Conservation (phyloP, 2,888 invertebrate genomes). For the Neoscelio sp. region DNA sequence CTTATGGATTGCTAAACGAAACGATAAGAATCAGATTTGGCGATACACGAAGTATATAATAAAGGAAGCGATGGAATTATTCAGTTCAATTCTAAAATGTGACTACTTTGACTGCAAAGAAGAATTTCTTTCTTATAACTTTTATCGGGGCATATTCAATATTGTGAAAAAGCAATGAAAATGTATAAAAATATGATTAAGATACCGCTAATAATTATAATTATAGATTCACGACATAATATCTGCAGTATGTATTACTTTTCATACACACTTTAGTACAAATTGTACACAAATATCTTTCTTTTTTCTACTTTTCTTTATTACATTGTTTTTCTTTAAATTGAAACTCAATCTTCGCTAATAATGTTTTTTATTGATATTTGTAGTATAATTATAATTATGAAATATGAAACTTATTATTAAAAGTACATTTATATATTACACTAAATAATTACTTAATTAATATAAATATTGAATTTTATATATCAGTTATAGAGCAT, state of each 20-base stretch:
- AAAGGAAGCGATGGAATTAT: slow-evolving; percentile 44
- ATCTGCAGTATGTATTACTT: too few relatives aligned
- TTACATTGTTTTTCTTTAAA: too few relatives aligned
- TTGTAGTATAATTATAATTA: too few relatives aligned
- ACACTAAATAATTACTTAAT: neutral
- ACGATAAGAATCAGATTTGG: slow-evolving; percentile 65
- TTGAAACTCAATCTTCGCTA: too few relatives aligned
- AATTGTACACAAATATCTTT: too few relatives aligned
- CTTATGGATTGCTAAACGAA: slow-evolving; percentile 64
- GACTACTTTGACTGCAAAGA: slow-evolving; percentile 58
- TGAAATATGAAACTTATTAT: too few relatives aligned
- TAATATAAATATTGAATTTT: neutral
- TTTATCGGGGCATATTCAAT: slow-evolving; percentile 44
- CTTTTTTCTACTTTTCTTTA: too few relatives aligned
- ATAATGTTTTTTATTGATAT: too few relatives aligned
- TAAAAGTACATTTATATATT: too few relatives aligned
- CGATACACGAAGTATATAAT: slow-evolving; percentile 54
- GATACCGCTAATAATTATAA: too few relatives aligned
- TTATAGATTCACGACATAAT: too few relatives aligned
- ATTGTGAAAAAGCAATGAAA: slow-evolving; percentile 11
- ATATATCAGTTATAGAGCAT: neutral
- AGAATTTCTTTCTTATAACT: slow-evolving; percentile 38
- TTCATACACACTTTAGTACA: too few relatives aligned
- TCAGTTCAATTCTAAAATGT: slow-evolving; percentile 53
- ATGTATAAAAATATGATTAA: slow-evolving; percentile 25